Evolutionary conservation across 2,113 vertebrate genomes (phyloP), one percentile per base, ranked within the genome.

Genomic region (Gallinago media): DNA sequence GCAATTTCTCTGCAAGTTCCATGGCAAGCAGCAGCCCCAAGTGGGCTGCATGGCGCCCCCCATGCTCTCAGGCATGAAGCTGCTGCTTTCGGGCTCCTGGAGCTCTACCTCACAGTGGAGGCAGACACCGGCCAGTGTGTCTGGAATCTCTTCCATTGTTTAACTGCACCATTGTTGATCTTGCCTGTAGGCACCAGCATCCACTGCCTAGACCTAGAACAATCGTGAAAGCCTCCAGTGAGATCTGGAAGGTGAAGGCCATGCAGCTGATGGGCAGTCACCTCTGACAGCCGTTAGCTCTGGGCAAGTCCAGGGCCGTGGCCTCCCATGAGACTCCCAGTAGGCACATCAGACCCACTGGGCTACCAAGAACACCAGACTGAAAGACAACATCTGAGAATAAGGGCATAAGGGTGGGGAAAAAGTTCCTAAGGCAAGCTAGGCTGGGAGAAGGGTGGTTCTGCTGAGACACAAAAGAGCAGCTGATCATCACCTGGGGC

Each of bases 91-190:
- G 8, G 10, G 7, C 18, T 66, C 25, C 25, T 34, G 29, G 38
- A 66, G 14, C 6, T 67, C 38, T 61, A 12, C 25, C 26, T 78
- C 2, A 0, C n/a, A 55, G 66, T 20, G 13, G 21, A 66, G 20
- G 25, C 4, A 9, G 38, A 47, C 1, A 1, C 22, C 10, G 54
- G 17, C 14, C 34, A 23, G 18, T n/a, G 22, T 47, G 31, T 20
- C 15, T 66, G 20, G 14, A 11, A 6, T 38, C 7, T n/a, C n/a
- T 18, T 79, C 27, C 16, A 27, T 31, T 0, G 1, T 26, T 32
- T 15, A 72, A 66, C 23, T 29, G 15, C 32, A 58, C 4, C 7
- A 5, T 8, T 55, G n/a, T 15, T 61, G 25, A 34, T 74, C 20
- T 85, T 59, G 23, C 21, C n/a, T 61, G 11, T 61, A 79, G n/a